Evolutionary conservation across 2,113 vertebrate species (phyloP), one percentile per base, ranked within the genome.

Genomic region (Eptatretus burgeri): DNA sequence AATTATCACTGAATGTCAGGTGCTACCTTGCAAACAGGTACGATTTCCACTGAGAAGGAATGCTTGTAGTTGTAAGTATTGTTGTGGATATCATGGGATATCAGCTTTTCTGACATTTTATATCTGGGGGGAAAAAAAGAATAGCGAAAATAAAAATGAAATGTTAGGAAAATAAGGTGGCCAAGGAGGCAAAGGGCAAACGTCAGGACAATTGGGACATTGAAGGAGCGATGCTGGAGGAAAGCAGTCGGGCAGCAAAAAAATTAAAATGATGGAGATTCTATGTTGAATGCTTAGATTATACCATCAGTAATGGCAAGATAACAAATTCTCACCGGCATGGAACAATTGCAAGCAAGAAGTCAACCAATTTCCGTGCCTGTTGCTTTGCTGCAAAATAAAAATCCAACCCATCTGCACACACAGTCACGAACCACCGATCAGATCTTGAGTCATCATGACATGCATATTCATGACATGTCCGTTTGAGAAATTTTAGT

Each of bases 61-160:
- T 85, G 95, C 75, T 96, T 98, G 70, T 93, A 95, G 75, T 98
- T 95, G 74, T 78, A 98, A 5, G 80, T 78, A 63, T 94, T 98
- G 14, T 81, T 83, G 68, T 87, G 91, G 66, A 95, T 77, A 69
- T 98, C 91, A 7, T 98, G 91, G 3, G 91, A 95, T 71, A 93
- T 96, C 69, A 98, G 74, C 19, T 87, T 81, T 63, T 93, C 87
- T 63, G 89, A 98, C 1, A 84, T 51, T 71, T 98, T 98, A 50
- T 77, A 81, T 68, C 91, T 98, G 50, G 5, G 66, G 73, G 17
- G 53, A 10, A 9, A 10, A 19, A 2, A 9, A 10, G 53, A 18
- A 56, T 5, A 56, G 27, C 3, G 27, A 41, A 72, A 68, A 50
- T 41, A 41, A 41, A 41, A 41, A 41, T 41, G 27, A 41, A 41